Conservation (phyloP, 2,113 vertebrate species). For the Paradoxurus hermaphroditus region DNA sequence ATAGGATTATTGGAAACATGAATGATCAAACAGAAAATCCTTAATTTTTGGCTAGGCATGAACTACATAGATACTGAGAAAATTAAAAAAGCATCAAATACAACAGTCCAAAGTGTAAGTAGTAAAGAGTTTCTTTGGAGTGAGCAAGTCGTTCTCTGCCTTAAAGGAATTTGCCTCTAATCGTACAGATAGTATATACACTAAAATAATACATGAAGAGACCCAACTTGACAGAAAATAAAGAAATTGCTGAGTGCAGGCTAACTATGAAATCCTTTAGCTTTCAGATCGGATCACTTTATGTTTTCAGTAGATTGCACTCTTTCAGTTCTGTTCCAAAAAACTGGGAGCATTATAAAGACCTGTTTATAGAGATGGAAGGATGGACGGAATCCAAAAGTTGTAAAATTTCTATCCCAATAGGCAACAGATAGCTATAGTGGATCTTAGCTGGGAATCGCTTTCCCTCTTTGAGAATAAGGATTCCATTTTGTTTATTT, state of each 20-base stretch:
- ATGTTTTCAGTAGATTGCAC: background rate
- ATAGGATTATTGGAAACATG: background rate
- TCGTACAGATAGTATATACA: background rate
- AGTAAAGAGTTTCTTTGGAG: background rate
- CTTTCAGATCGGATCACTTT: background rate
- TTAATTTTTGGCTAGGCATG: background rate
- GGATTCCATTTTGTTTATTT: background rate
- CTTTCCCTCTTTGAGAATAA: conserved; percentile 19
- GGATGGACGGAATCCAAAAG: background rate
- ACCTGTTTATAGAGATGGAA: background rate
- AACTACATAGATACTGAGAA: background rate
- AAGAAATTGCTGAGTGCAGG: background rate
- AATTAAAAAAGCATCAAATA: background rate
- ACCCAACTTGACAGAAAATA: background rate
- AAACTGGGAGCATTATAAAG: background rate
- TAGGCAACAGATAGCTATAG: background rate
- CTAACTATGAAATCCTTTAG: background rate
- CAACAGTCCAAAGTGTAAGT: background rate
- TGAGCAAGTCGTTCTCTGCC: background rate
- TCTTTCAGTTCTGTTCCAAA: background rate
- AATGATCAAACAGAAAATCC: background rate
- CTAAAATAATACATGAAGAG: background rate
- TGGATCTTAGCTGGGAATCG: background rate
- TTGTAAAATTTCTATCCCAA: background rate
- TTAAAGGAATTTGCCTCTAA: background rate